Evolutionary conservation across 2,888 invertebrate genomes (phyloP).

Genomic region (Cataglyphis albicans): DNA sequence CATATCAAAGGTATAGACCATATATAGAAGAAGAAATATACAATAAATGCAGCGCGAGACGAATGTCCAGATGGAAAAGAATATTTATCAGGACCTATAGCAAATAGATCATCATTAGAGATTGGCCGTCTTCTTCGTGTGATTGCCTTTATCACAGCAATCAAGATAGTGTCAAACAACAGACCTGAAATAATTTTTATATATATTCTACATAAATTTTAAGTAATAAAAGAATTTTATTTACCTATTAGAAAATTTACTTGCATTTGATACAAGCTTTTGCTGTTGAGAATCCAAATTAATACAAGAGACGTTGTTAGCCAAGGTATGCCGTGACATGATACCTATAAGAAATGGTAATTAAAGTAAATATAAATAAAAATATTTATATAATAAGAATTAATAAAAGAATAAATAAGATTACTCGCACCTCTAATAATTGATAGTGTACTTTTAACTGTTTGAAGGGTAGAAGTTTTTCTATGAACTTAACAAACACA

Average conservation of each 20-base stretch:
- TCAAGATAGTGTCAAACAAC: constrained; percentile 92
- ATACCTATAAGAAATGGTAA: constrained; percentile 87
- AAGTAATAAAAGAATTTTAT: background rate
- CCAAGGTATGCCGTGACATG: constrained; percentile 97
- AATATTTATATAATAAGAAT: constrained; percentile 25
- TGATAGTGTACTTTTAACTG: constrained; percentile 86
- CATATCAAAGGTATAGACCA: constrained; percentile 89
- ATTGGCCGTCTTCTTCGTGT: constrained; percentile 92
- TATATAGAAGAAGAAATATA: constrained; percentile 90
- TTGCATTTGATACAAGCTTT: constrained; percentile 92
- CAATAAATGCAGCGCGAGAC: constrained; percentile 92
- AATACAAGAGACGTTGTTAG: constrained; percentile 91
- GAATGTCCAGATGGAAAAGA: constrained; percentile 98
- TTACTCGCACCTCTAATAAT: constrained; percentile 86
- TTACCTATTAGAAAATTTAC: constrained; percentile 94
- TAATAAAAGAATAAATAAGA: constrained; percentile 3
- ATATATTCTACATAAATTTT: background rate
- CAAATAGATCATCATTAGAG: constrained; percentile 89
- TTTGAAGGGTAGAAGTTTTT: constrained; percentile 80
- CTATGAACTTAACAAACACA: constrained; percentile 81
- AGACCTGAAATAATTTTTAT: constrained; percentile 89
- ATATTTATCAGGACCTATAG: constrained; percentile 95
- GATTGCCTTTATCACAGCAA: constrained; percentile 92
- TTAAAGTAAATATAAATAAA: constrained; percentile 33
- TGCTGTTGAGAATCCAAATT: constrained; percentile 91